phyloP scores from a whole-genome alignment of 2,797 vertebrate genomes.

The Argyrosomus regius region DNA sequence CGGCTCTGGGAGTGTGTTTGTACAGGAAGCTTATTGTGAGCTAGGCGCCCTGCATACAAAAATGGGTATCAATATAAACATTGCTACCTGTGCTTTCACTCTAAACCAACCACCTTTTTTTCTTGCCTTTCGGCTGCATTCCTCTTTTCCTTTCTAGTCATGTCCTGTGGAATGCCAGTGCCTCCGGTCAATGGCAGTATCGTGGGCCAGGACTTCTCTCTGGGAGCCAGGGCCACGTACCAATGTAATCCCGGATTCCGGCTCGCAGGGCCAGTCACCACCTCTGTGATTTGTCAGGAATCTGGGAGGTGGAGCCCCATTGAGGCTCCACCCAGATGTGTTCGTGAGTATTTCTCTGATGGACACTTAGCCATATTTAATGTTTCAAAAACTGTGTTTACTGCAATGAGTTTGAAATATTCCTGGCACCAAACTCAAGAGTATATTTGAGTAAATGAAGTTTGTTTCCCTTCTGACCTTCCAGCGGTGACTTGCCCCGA shows the following conservation, averaged over 20 bases:
- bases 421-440: neutral
- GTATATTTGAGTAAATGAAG: neutral
- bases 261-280: constrained; percentile 83
- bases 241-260: constrained; percentile 93
- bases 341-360: constrained; percentile 86
- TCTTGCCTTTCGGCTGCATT: neutral
- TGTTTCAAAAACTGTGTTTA: neutral
- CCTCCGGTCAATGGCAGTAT: constrained; percentile 93
- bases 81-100: constrained; percentile 20
- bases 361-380: neutral
- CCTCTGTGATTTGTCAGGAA: constrained; percentile 89
- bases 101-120: neutral
- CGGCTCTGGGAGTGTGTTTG: constrained; percentile 51
- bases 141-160: constrained; percentile 81
- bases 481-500: constrained; percentile 94
- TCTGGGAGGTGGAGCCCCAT: constrained; percentile 93
- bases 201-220: constrained; percentile 94
- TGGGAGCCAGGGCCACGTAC: constrained; percentile 92
- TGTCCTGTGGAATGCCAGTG: constrained; percentile 94
- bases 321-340: constrained; percentile 90
- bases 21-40: constrained; percentile 44
- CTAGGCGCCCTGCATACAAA: constrained; percentile 47
- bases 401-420: neutral
- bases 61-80: constrained; percentile 43
- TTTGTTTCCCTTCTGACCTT: constrained; percentile 34